phyloP scores from a whole-genome alignment of 2,113 vertebrate genomes.

The Tympanuchus pallidicinctus region DNA sequence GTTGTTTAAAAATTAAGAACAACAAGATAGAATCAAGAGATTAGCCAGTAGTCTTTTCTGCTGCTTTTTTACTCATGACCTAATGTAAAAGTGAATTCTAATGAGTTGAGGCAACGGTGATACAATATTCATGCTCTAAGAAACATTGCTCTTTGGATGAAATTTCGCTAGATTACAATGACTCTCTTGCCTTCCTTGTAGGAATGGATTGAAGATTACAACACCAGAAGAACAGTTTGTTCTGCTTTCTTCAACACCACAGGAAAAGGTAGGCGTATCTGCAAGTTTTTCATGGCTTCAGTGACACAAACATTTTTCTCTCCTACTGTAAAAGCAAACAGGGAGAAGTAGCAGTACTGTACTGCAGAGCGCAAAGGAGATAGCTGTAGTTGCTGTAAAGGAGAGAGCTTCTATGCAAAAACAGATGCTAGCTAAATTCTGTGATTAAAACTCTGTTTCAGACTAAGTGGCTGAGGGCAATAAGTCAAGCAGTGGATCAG shows the following conservation, averaged over 20 bases:
- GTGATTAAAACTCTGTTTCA: conserved; percentile 59
- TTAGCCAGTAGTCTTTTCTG: neutral
- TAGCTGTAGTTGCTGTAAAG: neutral
- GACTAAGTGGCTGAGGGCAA: conserved; percentile 94
- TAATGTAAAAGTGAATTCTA: neutral
- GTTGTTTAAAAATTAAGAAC: neutral
- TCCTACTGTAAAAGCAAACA: neutral
- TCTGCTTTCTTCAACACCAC: conserved; percentile 88
- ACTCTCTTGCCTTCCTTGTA: neutral
- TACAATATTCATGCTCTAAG: neutral
- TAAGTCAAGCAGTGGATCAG: conserved; percentile 95
- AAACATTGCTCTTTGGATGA: neutral
- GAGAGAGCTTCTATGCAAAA: neutral
- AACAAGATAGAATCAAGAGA: neutral
- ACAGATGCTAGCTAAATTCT: neutral
- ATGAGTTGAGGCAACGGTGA: neutral
- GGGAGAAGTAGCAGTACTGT: neutral
- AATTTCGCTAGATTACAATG: neutral
- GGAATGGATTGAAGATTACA: conserved; percentile 92
- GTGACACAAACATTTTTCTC: neutral
- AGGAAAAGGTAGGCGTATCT: conserved; percentile 88
- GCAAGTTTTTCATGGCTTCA: neutral
- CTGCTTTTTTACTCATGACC: neutral
- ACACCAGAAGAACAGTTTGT: conserved; percentile 95
- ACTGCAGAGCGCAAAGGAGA: neutral